Conservation (phyloP, 2,888 invertebrate genomes). For the Entomobrya multifasciata region DNA sequence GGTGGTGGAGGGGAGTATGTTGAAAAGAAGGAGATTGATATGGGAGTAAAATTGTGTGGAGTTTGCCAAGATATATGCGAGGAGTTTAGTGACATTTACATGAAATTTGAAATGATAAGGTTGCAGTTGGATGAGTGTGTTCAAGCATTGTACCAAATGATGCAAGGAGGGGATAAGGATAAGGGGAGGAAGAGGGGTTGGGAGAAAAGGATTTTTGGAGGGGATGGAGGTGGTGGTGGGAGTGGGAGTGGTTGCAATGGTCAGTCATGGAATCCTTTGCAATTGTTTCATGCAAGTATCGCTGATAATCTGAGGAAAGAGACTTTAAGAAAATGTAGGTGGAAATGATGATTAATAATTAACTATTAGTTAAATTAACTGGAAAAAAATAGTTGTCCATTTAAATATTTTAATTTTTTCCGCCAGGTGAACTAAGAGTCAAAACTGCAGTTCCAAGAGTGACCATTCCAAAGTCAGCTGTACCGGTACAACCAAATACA, state of each 20-base stretch:
- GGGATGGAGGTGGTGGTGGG: not conserved
- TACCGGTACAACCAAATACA: not conserved
- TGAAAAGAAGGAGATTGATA: too few species aligned
- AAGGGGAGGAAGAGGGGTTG: not conserved
- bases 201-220: not conserved
- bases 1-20: constrained; percentile 1
- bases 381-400: too few species aligned
- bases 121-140: constrained; percentile 46
- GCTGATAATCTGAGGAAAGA: constrained; percentile 45
- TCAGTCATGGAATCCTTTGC: not conserved
- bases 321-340: constrained; percentile 42
- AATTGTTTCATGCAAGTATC: constrained; percentile 38
- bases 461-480: not conserved
- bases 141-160: not conserved
- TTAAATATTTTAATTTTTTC: not conserved
- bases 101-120: constrained; percentile 35
- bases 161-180: not conserved
- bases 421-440: not conserved
- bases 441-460: not conserved
- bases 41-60: not conserved
- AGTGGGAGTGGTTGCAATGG: not conserved
- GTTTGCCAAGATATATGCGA: not conserved
- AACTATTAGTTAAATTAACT: not conserved
- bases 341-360: not conserved
- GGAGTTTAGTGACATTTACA: constrained; percentile 30